Base-by-base conservation (phyloP, 2,888 invertebrate genomes). In the Lydus trimaculatus region DNA sequence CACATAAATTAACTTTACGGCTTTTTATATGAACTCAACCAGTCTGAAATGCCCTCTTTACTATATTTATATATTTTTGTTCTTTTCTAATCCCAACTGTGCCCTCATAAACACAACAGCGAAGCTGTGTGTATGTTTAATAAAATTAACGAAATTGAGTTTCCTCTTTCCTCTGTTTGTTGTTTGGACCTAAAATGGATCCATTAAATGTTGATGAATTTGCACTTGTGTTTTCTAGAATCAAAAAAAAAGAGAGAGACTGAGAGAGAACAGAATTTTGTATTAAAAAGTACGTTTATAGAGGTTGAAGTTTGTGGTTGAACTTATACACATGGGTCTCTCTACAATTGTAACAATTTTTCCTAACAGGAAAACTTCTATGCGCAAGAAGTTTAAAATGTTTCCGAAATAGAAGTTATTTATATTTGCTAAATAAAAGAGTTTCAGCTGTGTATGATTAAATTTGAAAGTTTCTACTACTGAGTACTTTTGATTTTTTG, bases 1-100 rank as follows among this genome's bases (percentile, higher is more conserved):
- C 56, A 69, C 63, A 69, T 69, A 69, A 69, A 69, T 69, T 69
- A 69, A 63, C 65, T 65, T 66, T 69, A 69, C 69, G 66, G 65
- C 66, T 69, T 43, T 48, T 20, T 66, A 63, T 69, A 63, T 69
- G 69, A 66, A 63, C 65, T 66, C 61, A 9, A 20, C 23, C 56
- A 6, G 56, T 25, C 56, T 15, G 8, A 56, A 56, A 56, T 20
- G 36, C 36, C 59, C 39, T 58, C 15, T 15, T 3, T 36, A 17
- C 43, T 63, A 33, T 58, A 39, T 65, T 25, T 36, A 60, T 65
- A 66, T 69, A 65, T 69, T 69, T 69, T 20, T 69, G 66, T 65
- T 69, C 61, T 48, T 65, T 65, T 63, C 65, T 31, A 66, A 60
- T 31, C 23, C 58, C 63, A 64, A 56, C 60, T 63, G 52, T 56